Evolutionary conservation across 2,113 vertebrate species (phyloP), one percentile per base, ranked within the genome.

Genomic region (Marmota monax): DNA sequence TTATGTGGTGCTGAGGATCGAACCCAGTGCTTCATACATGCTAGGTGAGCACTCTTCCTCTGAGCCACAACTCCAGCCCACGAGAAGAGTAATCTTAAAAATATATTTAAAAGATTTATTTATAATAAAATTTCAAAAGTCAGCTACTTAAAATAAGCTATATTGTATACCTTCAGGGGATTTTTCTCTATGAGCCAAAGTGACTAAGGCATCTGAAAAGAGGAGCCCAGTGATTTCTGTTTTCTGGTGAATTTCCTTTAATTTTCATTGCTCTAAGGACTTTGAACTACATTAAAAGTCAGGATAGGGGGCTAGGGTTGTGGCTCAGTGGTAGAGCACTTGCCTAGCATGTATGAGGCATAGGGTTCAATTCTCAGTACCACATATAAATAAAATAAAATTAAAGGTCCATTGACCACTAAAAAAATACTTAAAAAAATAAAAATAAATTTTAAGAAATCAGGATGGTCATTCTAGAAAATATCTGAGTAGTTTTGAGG

Each of bases 231-330:
- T 77, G 39, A 93, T 45, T 4, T 37, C 37, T 88, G 34, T 88
- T 83, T 73, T 51, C n/a, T 89, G 84, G 32, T 69, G 65, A 72
- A 51, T 82, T 96, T 88, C 25, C 45, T 67, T 95, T 92, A 73
- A 51, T 39, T 88, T 90, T 92, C 16, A 29, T 94, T 97, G 88
- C 56, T 92, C 34, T 73, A 45, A 93, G 67, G n/a, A 79, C 63
- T 85, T 79, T 61, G 65, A 95, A 84, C 20, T 87, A 22, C 29
- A 17, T 70, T 94, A 88, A 87, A 51, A 51, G 48, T 51, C 12
- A 51, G 48, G 48, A 51, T 51, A 13, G 48, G 12, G 48, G 48
- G 12, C 48, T 51, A 13, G 48, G 48, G 48, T 51, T 51, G 12
- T 51, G 12, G 48, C 48, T 51, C 48, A 51, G 48, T 51, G 48